phyloP scores from a whole-genome alignment of 2,888 invertebrate species.

The Diarsia brunnea region DNA sequence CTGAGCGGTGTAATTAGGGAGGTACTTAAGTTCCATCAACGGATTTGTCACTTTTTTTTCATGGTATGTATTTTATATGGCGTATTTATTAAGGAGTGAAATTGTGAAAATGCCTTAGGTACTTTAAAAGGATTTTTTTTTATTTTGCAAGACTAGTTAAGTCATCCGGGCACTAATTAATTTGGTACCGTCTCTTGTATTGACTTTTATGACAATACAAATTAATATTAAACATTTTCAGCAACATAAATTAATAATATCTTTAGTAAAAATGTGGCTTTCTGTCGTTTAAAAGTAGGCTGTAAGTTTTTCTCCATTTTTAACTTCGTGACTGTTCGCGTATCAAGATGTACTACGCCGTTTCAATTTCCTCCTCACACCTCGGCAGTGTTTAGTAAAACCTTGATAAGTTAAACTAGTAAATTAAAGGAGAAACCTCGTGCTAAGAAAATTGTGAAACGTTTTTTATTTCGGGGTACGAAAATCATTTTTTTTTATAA shows the following conservation, averaged over 20 bases:
- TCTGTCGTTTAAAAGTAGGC: background rate
- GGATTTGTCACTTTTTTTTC: slow-evolving; percentile 25
- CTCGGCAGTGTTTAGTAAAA: background rate
- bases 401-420: background rate
- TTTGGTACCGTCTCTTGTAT: background rate
- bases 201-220: background rate
- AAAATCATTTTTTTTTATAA: background rate
- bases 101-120: background rate
- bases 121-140: background rate
- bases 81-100: background rate
- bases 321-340: slow-evolving; percentile 6
- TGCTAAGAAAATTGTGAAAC: background rate
- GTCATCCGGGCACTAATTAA: background rate
- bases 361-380: slow-evolving; percentile 16
- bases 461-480: background rate
- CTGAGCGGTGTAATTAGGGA: slow-evolving; percentile 24
- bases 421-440: background rate
- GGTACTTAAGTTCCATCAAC: background rate
- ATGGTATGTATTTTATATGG: background rate
- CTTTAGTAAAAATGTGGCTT: background rate
- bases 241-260: background rate
- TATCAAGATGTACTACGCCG: slow-evolving; percentile 15
- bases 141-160: background rate
- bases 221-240: background rate
- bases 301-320: slow-evolving; percentile 21